These are phyloP conservation scores for Brachionus manjavacas DNA, from an alignment of 1,140 invertebrate species.

Conservation along the genomic window DNA sequence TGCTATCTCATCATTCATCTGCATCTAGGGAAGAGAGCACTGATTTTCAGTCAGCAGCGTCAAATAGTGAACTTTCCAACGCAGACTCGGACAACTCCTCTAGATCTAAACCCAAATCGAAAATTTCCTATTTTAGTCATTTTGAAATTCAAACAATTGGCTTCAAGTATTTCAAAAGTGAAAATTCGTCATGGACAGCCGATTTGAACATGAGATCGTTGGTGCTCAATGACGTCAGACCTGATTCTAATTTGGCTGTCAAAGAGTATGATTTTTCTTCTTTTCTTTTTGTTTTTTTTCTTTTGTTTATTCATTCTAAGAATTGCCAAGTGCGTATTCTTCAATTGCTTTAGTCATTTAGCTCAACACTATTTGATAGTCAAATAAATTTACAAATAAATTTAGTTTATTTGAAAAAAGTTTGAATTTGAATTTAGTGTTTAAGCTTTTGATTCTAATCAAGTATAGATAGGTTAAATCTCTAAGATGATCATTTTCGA, in stretches of 20 bases:
- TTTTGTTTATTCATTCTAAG: no score
- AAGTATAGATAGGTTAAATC: no score
- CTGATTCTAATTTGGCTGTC: slow-evolving; percentile 63
- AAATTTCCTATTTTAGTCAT: slow-evolving; percentile 60
- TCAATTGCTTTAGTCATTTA: no score
- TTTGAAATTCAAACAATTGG: slow-evolving; percentile 68
- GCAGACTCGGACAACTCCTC: slow-evolving; percentile 67
- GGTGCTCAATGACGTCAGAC: slow-evolving; percentile 68
- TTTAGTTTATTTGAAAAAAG: no score
- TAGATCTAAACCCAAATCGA: background rate
- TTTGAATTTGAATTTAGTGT: no score
- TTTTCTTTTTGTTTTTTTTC: no score
- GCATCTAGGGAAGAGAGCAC: background rate
- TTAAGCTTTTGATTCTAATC: no score
- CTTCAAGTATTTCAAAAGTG: slow-evolving; percentile 59
- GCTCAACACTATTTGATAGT: no score
- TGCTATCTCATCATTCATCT: background rate
- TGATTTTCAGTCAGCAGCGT: slow-evolving; percentile 47
- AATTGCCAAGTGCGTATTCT: no score
- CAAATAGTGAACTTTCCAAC: slow-evolving; percentile 53
- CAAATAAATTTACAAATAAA: no score
- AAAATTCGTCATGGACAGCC: slow-evolving; percentile 67
- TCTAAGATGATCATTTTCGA: no score
- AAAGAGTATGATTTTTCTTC: slow-evolving; percentile 60
- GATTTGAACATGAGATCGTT: slow-evolving; percentile 69